phyloP scores from a whole-genome alignment of 2,888 invertebrate genomes.

The Acleris laterana region DNA sequence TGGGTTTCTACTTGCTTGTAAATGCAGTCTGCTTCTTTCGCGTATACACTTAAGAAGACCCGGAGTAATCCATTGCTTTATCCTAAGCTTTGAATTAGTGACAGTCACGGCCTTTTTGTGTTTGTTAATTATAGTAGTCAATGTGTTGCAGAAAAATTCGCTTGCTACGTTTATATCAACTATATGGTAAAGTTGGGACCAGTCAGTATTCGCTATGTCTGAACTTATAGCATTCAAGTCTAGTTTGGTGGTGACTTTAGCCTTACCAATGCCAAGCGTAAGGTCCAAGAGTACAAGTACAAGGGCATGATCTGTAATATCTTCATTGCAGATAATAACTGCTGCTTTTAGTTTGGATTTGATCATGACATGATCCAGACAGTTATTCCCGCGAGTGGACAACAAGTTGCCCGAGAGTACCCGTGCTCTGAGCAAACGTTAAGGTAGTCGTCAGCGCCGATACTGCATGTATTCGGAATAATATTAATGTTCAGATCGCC shows the following conservation, averaged over 20 bases:
- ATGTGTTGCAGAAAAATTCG: neutral
- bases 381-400: neutral
- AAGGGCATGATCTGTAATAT: neutral
- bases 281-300: neutral
- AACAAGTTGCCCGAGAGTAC: neutral
- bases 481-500: neutral
- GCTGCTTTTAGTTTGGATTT: conserved; percentile 1
- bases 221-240: neutral
- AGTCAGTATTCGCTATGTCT: neutral
- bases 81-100: neutral
- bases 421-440: neutral
- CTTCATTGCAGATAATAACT: conserved; percentile 1
- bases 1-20: conserved; percentile 2
- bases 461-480: neutral
- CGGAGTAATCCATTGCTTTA: conserved; percentile 9
- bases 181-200: neutral
- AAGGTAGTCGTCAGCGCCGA: neutral
- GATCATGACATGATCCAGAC: conserved; percentile 8
- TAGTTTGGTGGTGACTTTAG: neutral
- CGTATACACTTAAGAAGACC: conserved; percentile 13
- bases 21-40: conserved; percentile 3
- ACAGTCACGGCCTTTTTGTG: neutral
- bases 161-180: neutral
- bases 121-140: neutral
- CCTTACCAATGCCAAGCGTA: neutral